Base-by-base conservation (phyloP, 2,797 vertebrate species). In the Ibycter americanus region DNA sequence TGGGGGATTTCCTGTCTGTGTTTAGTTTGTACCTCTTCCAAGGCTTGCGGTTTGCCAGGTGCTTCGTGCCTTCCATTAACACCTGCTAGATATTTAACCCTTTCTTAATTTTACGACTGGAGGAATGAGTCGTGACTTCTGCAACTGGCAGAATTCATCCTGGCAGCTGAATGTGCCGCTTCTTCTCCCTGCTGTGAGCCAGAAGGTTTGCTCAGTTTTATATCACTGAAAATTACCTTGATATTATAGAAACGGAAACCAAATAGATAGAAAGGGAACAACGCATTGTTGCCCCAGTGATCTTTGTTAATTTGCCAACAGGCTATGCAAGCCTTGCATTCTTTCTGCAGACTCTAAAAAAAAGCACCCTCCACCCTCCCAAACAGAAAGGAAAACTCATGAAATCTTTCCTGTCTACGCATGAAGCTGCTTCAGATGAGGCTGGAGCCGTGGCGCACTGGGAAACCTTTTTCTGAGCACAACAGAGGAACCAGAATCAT, bases 1-100 rank as follows among this genome's bases (percentile, higher is more conserved):
- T 93, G 85, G 95, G 96, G 93, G 94, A 95, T 95, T 98, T 98
- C 96, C 98, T 97, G 97, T 96, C 96, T 97, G 88, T 61, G 6
- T 96, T 97, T 97, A 59, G 87, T 93, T 97, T 98, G 97, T 96
- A 93, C 46, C 38, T 72, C 92, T 90, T 97, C 97, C 98, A 97
- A 93, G 81, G 89, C 21, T 86, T 97, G 96, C 17, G 96, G 97
- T 94, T 98, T 96, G 82, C 89, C 36, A 51, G 89, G 66, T 85
- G 84, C 83, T 95, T 94, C 3, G 2, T 82, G 54, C 70, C 96
- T 94, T 46, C 68, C 68, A 31, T 94, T 92, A 89, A 92, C 92
- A 95, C 71, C 86, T 95, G 52, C 51, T 77, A 91, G 59, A 15
- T 90, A 40, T 56, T 96, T 92, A 95, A 93, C 10, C 79, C 40